These are phyloP conservation scores for Lucilia sericata DNA, from an alignment of 1,140 invertebrate genomes.

Conservation along the genomic window DNA sequence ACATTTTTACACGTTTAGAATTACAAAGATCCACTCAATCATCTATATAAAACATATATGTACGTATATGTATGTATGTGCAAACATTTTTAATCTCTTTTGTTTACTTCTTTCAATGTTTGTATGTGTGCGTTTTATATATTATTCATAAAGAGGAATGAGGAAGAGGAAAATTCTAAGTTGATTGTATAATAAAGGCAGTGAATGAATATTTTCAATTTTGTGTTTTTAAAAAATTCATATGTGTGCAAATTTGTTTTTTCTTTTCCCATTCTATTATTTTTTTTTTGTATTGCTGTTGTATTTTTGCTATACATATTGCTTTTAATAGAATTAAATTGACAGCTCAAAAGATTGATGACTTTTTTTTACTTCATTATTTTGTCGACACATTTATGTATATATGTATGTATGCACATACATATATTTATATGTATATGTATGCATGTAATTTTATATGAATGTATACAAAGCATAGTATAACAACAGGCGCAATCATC, in stretches of 20 bases:
- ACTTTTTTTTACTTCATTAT: slow-evolving; percentile 30
- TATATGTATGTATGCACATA: too few relatives aligned
- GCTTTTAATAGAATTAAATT: slow-evolving; percentile 48
- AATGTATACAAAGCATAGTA: neutral
- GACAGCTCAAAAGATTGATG: slow-evolving; percentile 49
- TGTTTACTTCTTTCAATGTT: neutral
- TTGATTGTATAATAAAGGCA: slow-evolving; percentile 1
- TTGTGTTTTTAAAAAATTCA: slow-evolving; percentile 42
- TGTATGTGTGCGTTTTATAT: neutral
- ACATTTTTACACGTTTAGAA: slow-evolving; percentile 21
- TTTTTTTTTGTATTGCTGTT: neutral
- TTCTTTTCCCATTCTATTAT: slow-evolving; percentile 13
- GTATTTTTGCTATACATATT: slow-evolving; percentile 10
- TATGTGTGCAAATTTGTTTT: slow-evolving; percentile 44
- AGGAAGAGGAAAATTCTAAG: neutral
- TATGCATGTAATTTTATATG: neutral
- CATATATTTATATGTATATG: neutral
- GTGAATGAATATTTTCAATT: slow-evolving; percentile 26
- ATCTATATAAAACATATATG: neutral
- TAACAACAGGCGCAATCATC: slow-evolving; percentile 10
- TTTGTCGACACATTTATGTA: neutral
- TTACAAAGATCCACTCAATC: slow-evolving; percentile 10
- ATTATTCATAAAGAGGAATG: neutral
- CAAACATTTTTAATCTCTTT: neutral
- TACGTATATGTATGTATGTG: neutral